Evolutionary conservation across 2,113 vertebrate genomes (phyloP), one percentile per base, ranked within the genome.

Genomic region (Mirounga angustirostris): DNA sequence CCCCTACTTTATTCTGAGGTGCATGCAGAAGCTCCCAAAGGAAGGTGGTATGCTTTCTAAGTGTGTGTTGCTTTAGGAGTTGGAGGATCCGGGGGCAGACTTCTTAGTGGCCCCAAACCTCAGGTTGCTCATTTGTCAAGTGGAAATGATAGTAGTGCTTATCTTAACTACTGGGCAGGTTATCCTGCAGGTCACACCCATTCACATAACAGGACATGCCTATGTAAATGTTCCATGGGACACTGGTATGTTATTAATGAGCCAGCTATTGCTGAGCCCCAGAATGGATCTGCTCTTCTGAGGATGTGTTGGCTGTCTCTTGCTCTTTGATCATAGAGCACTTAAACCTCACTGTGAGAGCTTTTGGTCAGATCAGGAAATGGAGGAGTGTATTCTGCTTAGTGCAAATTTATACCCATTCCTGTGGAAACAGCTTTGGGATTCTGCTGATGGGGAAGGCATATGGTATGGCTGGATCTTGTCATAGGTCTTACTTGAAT

Each of bases 141-240:
- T 58, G 46, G 79, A 50, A 96, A 58, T 94, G 59, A 63, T 69
- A 36, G 58, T 54, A 21, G 83, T 30, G 69, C 54, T 67, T 71
- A 50, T 90, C 71, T 97, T 86, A 76, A 92, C 84, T 79, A n/a
- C 46, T 1, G 21, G 89, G 73, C 73, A 82, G 93, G 33, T 92
- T 95, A 33, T 73, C 83, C 63, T 85, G 40, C 36, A 86, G 96
- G 61, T 95, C 93, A 46, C 21, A 43, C 13, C 43, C 76, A 59
- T 81, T 78, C 86, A 81, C 21, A 6, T 89, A 80, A 92, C 30
- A 69, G 86, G 61, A 86, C 58, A 21, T 19, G 65, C 50, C 71
- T 85, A 91, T 82, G 56, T 82, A 87, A 85, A 54, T 36, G 63
- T 94, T 82, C 40, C 61, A 0, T 2, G 79, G 67, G 52, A 78